Conservation (phyloP, 1,140 invertebrate species). For the Pectinophora gossypiella region DNA sequence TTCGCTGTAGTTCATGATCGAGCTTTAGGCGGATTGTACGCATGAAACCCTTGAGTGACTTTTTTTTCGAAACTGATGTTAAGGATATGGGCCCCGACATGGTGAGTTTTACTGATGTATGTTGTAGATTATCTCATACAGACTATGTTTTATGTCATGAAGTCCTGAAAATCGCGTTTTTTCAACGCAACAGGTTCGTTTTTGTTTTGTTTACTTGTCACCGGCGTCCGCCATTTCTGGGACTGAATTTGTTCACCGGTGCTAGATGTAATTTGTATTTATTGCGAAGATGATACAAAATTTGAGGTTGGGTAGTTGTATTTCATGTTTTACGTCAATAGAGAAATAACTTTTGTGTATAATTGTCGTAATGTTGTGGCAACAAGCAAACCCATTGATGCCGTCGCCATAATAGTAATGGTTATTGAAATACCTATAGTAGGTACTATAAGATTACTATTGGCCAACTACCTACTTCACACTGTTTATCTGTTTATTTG, state of each 20-base stretch:
- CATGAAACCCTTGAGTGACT: constrained; percentile 83
- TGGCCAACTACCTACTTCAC: too few relatives aligned
- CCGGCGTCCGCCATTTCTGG: constrained; percentile 74
- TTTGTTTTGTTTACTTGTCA: constrained; percentile 75
- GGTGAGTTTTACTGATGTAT: constrained; percentile 71
- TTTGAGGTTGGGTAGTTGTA: background rate
- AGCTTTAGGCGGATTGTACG: constrained; percentile 74
- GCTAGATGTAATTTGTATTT: constrained; percentile 8
- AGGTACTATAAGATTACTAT: too few relatives aligned
- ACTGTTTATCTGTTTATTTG: too few relatives aligned
- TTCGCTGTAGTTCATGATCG: constrained; percentile 57
- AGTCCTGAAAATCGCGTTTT: constrained; percentile 37
- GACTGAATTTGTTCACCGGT: constrained; percentile 56
- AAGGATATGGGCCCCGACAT: constrained; percentile 86
- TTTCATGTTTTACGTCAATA: background rate
- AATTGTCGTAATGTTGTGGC: background rate
- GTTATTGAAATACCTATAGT: too few relatives aligned
- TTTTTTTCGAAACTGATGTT: constrained; percentile 82
- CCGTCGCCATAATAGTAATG: background rate
- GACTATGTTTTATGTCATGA: constrained; percentile 63
- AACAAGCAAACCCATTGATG: background rate
- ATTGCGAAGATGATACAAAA: background rate
- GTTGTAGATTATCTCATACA: constrained; percentile 27
- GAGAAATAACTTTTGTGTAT: background rate
- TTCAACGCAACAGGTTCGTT: constrained; percentile 67